Conservation (phyloP, 2,888 invertebrate genomes). For the Acrobasis repandana region DNA sequence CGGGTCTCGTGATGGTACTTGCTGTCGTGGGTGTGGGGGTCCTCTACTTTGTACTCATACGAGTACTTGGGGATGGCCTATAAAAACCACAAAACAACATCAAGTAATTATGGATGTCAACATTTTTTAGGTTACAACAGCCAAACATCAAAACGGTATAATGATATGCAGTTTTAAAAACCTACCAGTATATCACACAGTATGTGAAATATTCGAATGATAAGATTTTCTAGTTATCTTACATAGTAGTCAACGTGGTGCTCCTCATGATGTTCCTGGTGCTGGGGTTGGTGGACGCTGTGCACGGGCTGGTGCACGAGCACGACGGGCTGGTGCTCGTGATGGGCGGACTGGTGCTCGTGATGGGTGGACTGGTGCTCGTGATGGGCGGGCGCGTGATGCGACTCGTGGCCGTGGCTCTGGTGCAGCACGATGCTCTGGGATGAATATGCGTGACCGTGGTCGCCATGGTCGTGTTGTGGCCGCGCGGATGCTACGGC, state of each 20-base stretch:
- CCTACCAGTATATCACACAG: too few species aligned
- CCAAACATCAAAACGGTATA: too few species aligned
- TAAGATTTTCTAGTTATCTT: conserved; percentile 19
- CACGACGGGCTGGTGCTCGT: too few species aligned
- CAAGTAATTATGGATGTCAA: too few species aligned
- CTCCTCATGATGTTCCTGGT: conserved; percentile 32
- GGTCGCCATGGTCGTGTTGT: conserved; percentile 40
- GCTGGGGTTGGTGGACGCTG: conserved; percentile 14
- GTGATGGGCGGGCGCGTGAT: conserved; percentile 33
- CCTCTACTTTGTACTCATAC: conserved; percentile 44
- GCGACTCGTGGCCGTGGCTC: conserved; percentile 40
- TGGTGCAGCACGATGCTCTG: conserved; percentile 50
- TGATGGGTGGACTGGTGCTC: conserved; percentile 18
- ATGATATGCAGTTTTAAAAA: too few species aligned
- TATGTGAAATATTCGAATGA: too few species aligned
- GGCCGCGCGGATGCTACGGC: conserved; percentile 41
- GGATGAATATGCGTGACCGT: conserved; percentile 45
- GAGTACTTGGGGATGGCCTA: conserved; percentile 43
- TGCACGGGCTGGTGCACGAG: conserved; percentile 20
- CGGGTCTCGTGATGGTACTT: conserved; percentile 56
- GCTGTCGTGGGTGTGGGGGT: conserved; percentile 64
- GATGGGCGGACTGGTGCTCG: conserved; percentile 20
- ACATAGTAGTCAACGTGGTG: conserved; percentile 37
- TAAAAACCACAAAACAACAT: background rate
- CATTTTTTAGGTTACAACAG: too few species aligned